Evolutionary conservation across 2,888 invertebrate species (phyloP), one percentile per base, ranked within the genome.

Genomic region (Muscina levida): DNA sequence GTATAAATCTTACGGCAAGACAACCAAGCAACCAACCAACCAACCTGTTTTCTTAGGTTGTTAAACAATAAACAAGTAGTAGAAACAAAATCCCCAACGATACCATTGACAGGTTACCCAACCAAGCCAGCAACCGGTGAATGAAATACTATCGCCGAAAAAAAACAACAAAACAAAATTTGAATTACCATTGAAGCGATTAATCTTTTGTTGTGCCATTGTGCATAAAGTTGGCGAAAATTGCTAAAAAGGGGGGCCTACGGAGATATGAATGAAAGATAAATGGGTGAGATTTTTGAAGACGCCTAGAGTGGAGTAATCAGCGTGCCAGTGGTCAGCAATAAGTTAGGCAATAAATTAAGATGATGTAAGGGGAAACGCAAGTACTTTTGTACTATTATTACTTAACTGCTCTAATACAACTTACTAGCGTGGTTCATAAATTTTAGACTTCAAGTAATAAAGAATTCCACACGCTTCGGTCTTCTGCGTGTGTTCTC

Each of bases 111-210:
- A 48, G 48, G 19, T 48, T 17, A 48, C 48, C 48, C 15, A n/a
- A n/a, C n/a, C 19, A 10, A 5, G 19, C 48, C 48, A 19, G 17
- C 44, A 59, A 24, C 24, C 10, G 15, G 31, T 8, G 37, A 57
- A 57, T 17, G 10, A 31, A 26, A 13, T 15, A 68, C 4, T 31
- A 3, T 31, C 37, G 46, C 8, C 48, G 39, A 65, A 51, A 70
- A 51, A 71, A 26, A 70, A 53, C 62, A 39, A 70, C 70, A 3
- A 5, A 5, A 70, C 31, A 31, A 31, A 31, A 81, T 81, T 77
- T 67, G 67, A 76, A 77, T 72, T 72, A 8, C 81, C 77, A 67
- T 68, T 81, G 81, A 72, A 74, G 72, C 81, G 62, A 81, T 77
- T 74, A 77, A 81, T 81, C 77, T 81, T 72, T 66, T 62, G 62